Base-by-base conservation (phyloP, 2,888 invertebrate genomes). In the Drosophila flavopinicola region DNA sequence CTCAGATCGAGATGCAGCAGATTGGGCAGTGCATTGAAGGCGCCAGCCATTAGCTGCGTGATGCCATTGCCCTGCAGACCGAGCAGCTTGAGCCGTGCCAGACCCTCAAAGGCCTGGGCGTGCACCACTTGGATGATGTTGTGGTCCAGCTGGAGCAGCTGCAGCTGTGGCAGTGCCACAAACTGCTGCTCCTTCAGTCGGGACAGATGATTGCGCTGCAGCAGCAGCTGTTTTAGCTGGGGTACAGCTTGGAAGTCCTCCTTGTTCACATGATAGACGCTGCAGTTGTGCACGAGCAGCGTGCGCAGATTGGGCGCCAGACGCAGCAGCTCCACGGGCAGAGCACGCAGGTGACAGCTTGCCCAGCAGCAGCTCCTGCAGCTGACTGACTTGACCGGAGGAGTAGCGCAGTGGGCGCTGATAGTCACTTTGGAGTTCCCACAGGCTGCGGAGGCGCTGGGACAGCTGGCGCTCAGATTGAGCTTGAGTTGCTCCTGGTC, bases 1-100 rank as follows among this genome's bases (percentile, higher is more conserved):
- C 90, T 90, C 35, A 90, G 59, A 66, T 90, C 90, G 11, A 90
- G 70, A 37, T 89, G 83, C 6, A 78, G 60, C 3, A 90, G 75
- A 33, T 68, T 75, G n/a, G 39, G 13, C 6, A 90, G 82, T 13
- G 42, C 9, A 0, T 30, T 47, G 3, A 71, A 52, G 4, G 37
- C 52, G n/a, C 30, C 49, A 1, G 41, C 13, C 1, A 69, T 33
- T 13, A 90, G 48, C 63, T 78, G 44, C 41, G 65, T 56, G 68
- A 79, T 77, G 6, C 77, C 85, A 51, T 90, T 90, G 35, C 75
- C 64, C 9, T 83, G 87, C 30, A 90, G 71, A 11, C 88, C 88
- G 9, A 90, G 73, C 23, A 83, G 57, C 2, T 66, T 69, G 0
- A 90, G 78, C 6, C 65, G 38, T 0, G 56, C 1, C 3, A 90